Evolutionary conservation across 2,797 vertebrate species (phyloP), one percentile per base, ranked within the genome.

Genomic region (Gymnocypris eckloni): DNA sequence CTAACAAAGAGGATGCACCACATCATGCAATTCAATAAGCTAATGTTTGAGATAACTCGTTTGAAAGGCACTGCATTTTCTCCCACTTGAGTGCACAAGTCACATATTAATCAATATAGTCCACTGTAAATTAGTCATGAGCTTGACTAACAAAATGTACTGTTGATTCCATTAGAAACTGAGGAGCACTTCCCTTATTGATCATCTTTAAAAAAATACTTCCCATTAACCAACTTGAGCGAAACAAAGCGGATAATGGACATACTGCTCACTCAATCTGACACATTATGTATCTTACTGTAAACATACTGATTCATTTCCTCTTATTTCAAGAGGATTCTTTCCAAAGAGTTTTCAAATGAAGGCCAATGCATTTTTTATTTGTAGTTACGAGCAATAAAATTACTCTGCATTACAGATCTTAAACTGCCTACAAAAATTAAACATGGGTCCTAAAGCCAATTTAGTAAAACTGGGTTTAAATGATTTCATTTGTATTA

Each of bases 1-100:
- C 66, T 12, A 20, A 37, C 5, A 82, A 18, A 82, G 66, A n/a
- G 2, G 52, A 61, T 33, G 18, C 2, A 43, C 72, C 81, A 3
- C 15, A 59, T 25, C 16, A 39, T 72, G 69, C 69, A 72, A 43
- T 82, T 71, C n/a, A 59, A 70, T 41, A 11, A 82, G 37, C 52
- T 72, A 18, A 48, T 48, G 78, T 20, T 22, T 33, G 52, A 8
- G 52, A 72, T 73, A 45, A 73, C 28, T 70, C 52, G 45, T 72
- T 41, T 22, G 10, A 72, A 11, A 11, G 6, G n/a, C 25, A 45
- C 39, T 61, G 69, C 69, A 15, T 82, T 82, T 72, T 25, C 81
- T 82, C 16, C 5, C 69, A 82, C 81, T 59, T 20, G 5, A 59
- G 41, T 22, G 10, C 7, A 4, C 16, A 48, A 64, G 59, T 64